phyloP scores from a whole-genome alignment of 2,888 invertebrate genomes.

The Nephrotoma guestfalica region DNA sequence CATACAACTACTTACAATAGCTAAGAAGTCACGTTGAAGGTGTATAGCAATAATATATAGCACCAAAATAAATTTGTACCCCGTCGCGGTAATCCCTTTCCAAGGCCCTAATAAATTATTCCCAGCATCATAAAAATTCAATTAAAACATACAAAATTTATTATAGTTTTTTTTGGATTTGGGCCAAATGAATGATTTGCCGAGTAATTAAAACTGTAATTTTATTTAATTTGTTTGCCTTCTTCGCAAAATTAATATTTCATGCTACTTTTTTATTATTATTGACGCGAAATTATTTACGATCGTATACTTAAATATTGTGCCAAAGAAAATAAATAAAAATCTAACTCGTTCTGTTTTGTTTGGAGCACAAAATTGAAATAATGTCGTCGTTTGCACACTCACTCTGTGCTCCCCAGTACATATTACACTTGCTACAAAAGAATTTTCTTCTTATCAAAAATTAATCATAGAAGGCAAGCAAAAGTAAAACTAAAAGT shows the following conservation, averaged over 20 bases:
- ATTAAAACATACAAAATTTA: neutral
- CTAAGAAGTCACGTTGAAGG: neutral
- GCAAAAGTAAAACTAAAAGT: neutral
- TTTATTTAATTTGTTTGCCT: neutral
- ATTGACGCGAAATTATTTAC: neutral
- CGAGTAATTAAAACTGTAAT: neutral
- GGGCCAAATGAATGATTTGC: neutral
- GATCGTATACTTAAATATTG: neutral
- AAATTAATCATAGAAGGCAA: neutral
- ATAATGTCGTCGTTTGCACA: neutral
- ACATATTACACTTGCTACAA: neutral
- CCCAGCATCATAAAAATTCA: neutral
- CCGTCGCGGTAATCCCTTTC: neutral
- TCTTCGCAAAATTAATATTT: neutral
- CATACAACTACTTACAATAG: neutral
- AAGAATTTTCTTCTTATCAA: neutral
- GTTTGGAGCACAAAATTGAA: neutral
- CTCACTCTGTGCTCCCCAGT: neutral
- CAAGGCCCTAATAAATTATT: neutral
- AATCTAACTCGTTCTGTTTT: neutral
- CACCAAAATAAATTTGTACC: neutral
- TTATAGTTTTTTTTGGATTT: neutral
- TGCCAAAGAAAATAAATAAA: neutral
- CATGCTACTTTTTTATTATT: neutral
- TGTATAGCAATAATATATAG: neutral